Evolutionary conservation across 2,888 invertebrate species (phyloP).

Genomic region (Zygaena filipendulae): DNA sequence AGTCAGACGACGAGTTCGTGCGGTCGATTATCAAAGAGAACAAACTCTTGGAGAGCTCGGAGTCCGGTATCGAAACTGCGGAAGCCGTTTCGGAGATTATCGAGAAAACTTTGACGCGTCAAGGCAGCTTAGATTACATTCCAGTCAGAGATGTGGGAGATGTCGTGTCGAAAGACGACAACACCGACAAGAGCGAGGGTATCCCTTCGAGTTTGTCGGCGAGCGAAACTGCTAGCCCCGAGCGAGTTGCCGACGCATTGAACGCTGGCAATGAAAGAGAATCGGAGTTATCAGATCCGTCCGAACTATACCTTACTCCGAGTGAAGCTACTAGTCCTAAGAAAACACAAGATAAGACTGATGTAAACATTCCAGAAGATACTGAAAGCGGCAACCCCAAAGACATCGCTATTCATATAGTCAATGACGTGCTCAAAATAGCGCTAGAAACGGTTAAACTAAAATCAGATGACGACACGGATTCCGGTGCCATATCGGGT

Average conservation of each 20-base stretch:
- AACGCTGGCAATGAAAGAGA: conserved; percentile 61
- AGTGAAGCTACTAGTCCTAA: conserved; percentile 70
- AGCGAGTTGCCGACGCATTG: conserved; percentile 44
- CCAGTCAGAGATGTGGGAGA: conserved; percentile 61
- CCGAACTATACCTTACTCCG: conserved; percentile 76
- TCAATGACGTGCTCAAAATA: conserved; percentile 57
- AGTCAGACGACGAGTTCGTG: conserved; percentile 33
- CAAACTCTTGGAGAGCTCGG: conserved; percentile 43
- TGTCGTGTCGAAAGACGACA: conserved; percentile 44
- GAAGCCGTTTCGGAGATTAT: conserved; percentile 33
- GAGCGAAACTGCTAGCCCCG: conserved; percentile 59
- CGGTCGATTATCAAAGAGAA: conserved; percentile 41
- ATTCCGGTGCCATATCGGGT: conserved; percentile 59
- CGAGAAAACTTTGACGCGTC: conserved; percentile 45
- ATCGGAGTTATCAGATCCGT: conserved; percentile 73
- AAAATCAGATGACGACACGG: conserved; percentile 55
- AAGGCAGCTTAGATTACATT: conserved; percentile 59
- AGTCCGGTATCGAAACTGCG: conserved; percentile 45
- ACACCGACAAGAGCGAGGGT: conserved; percentile 59
- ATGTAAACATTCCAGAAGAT: conserved; percentile 31
- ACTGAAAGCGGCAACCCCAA: conserved; percentile 43
- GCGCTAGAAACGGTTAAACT: conserved; percentile 52
- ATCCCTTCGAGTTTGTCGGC: conserved; percentile 57
- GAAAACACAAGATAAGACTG: conserved; percentile 53
- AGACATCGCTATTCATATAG: conserved; percentile 52